Conservation (phyloP, 30 jellyfish, hydroid and myxozoan genomes). For the Cassiopea andromeda region DNA sequence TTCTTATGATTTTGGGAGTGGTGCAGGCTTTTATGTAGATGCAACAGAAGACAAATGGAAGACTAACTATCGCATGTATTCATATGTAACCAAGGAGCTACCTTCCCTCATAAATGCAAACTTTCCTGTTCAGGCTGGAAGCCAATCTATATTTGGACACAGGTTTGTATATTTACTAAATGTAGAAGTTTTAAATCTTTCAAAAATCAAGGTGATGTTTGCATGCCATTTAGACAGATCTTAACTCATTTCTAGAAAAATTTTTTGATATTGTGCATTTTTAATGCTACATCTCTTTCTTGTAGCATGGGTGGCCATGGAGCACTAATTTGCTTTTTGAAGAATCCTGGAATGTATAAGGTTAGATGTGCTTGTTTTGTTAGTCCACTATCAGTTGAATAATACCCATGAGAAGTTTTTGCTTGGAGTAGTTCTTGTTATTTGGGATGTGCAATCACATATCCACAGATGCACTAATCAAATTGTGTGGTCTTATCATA, state of each 20-base stretch:
- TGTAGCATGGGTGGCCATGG: slow-evolving; percentile 99
- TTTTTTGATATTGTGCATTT: not conserved
- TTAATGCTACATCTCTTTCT: not conserved
- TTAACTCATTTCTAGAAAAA: too few species aligned
- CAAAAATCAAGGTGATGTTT: too few species aligned
- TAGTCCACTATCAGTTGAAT: not conserved
- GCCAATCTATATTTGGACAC: slow-evolving; percentile 90
- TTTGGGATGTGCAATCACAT: too few species aligned
- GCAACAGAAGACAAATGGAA: slow-evolving; percentile 97
- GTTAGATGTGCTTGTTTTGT: slow-evolving; percentile 2
- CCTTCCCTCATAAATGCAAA: slow-evolving; percentile 77
- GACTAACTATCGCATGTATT: slow-evolving; percentile 90
- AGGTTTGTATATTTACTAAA: slow-evolving; percentile 32
- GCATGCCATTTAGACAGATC: too few species aligned
- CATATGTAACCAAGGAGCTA: slow-evolving; percentile 88
- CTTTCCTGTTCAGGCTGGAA: slow-evolving; percentile 77
- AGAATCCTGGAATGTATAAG: slow-evolving; percentile 90
- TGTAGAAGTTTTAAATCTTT: too few species aligned
- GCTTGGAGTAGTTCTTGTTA: too few species aligned
- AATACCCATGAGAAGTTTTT: too few species aligned
- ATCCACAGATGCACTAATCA: too few species aligned
- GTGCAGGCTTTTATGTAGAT: slow-evolving; percentile 97
- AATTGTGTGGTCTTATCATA: too few species aligned
- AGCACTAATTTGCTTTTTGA: slow-evolving; percentile 85
- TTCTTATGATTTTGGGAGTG: slow-evolving; percentile 91